These are phyloP conservation scores for Procambarus clarkii DNA, from an alignment of 1,140 invertebrate genomes.

Conservation along the genomic window DNA sequence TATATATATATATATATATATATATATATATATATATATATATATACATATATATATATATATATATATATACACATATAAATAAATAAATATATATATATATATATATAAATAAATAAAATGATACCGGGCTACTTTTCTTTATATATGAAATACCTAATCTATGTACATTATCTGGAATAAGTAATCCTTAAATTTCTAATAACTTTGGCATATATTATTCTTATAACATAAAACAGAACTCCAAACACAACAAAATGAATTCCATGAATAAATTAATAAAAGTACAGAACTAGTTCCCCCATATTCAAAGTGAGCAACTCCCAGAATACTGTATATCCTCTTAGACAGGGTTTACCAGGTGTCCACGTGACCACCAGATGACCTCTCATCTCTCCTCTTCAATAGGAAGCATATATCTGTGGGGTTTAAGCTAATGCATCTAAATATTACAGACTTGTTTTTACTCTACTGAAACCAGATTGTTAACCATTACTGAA, in stretches of 20 bases:
- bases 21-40: no score
- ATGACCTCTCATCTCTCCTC: background rate
- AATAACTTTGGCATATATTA: constrained; percentile 25
- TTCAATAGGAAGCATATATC: background rate
- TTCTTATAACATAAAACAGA: constrained; percentile 19
- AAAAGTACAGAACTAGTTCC: background rate
- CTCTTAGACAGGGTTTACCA: background rate
- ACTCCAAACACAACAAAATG: background rate
- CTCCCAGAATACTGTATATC: background rate
- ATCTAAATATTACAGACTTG: background rate
- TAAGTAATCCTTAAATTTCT: background rate
- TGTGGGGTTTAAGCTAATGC: background rate
- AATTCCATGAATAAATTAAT: background rate
- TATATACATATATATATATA: no score
- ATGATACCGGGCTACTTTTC: background rate
- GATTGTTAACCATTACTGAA: background rate
- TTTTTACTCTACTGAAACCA: background rate
- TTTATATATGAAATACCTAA: background rate
- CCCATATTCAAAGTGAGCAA: background rate
- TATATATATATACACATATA: no score
- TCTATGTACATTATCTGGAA: constrained; percentile 8
- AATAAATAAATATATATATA: no score
- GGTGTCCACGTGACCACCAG: background rate
- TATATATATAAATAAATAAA: background rate
- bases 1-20: no score